Evolutionary conservation across 2,888 invertebrate species (phyloP), one percentile per base, ranked within the genome.

Genomic region (Hyppa rectilinea): DNA sequence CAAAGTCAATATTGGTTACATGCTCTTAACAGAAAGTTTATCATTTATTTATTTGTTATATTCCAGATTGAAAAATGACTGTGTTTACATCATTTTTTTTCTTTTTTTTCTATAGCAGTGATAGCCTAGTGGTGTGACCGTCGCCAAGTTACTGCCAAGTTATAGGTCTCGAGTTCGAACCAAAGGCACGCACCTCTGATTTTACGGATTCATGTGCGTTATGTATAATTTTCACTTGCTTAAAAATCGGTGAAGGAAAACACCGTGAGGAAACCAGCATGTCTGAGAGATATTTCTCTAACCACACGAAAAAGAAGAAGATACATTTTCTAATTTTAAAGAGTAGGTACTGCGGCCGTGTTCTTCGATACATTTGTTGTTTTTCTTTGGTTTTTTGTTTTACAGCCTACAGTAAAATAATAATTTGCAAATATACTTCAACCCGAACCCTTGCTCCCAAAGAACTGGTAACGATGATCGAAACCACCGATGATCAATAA

Each of bases 11-110:
- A 68, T 29, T 58, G 58, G 45, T 56, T 63, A 67, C 40, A 38
- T 71, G 38, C 34, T 53, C 56, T 45, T 64, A 68, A 56, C 50
- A 59, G 17, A 53, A 45, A 59, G 64, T 45, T 62, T 66, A 49
- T n/a, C 23, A n/a, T 49, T 65, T 65, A 43, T 9, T 43, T n/a
- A 10, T 6, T 43, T 6, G 6, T 20, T 43, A 5, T 40, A 17
- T 40, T 17, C n/a, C n/a, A n/a, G 2, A 26, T 50, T 29, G 6
- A 38, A 17, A 38, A 20, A 10, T 26, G 26, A n/a, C 10, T n/a
- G 2, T 29, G 20, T 58, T 29, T 29, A n/a, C 29, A 29, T 40
- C 1, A 12, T n/a, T n/a, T n/a, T n/a, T n/a, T n/a, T n/a, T n/a
- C n/a, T n/a, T n/a, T n/a, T n/a, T n/a, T n/a, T n/a, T n/a, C n/a